Evolutionary conservation across 2,797 vertebrate genomes (phyloP).

Genomic region (Lepus oiostolus): DNA sequence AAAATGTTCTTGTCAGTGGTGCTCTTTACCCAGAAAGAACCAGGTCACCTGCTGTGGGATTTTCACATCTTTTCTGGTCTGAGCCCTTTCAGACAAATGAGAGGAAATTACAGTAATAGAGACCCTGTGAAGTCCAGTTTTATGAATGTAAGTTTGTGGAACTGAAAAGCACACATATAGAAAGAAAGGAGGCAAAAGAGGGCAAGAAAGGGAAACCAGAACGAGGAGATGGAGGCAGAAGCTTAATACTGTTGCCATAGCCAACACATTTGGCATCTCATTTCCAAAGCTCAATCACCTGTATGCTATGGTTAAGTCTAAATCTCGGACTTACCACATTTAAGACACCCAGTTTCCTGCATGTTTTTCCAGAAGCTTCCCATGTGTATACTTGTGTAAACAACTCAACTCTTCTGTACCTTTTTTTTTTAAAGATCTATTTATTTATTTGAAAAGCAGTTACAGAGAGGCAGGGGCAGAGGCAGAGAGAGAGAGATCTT

Average conservation of each 20-base stretch:
- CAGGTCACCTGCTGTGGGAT: not conserved
- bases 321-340: not conserved
- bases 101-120: not conserved
- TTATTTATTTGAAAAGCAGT: no score
- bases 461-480: no score
- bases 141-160: not conserved
- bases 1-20: conserved; percentile 1
- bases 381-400: not conserved
- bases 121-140: not conserved
- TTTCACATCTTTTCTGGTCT: not conserved
- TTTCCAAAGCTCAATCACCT: not conserved
- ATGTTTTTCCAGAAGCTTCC: not conserved
- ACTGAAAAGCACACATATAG: not conserved
- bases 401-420: not conserved
- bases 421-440: not conserved
- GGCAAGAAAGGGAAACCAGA: no score
- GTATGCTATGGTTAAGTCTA: not conserved
- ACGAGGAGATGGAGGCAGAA: not conserved
- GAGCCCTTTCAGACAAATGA: not conserved
- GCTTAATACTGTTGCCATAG: not conserved
- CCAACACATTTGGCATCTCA: not conserved
- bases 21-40: not conserved
- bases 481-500: no score
- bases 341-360: not conserved
- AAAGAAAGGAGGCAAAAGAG: not conserved